Conservation (phyloP, 2,113 vertebrate genomes). For the Porphyrio hochstetteri region DNA sequence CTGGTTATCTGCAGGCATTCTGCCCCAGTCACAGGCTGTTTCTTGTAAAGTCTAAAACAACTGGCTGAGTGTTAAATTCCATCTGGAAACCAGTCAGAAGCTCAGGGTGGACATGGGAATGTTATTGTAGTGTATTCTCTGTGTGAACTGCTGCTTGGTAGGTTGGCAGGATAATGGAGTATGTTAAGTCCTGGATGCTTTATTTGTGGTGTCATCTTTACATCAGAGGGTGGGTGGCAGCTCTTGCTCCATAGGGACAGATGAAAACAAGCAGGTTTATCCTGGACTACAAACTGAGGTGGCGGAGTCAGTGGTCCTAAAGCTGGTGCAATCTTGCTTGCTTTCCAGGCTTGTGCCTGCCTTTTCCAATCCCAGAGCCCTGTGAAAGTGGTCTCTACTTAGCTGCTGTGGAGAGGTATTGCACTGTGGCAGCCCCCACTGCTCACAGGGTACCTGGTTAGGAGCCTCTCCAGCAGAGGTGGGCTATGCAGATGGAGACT, state of each 20-base stretch:
- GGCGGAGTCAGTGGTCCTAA: not conserved
- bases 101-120: not conserved
- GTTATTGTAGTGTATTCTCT: not conserved
- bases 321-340: not conserved
- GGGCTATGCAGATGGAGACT: not conserved
- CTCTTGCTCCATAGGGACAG: not conserved
- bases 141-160: not conserved
- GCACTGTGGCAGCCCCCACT: rapidly evolving
- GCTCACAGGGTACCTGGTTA: rapidly evolving
- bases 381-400: not conserved
- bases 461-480: not conserved
- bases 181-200: not conserved
- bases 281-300: not conserved
- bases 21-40: not conserved
- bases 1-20: not conserved
- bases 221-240: not conserved
- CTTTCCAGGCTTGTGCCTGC: not conserved
- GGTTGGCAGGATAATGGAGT: not conserved
- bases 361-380: not conserved
- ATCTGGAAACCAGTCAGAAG: not conserved
- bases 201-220: not conserved
- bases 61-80: not conserved
- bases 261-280: not conserved
- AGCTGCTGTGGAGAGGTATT: not conserved
- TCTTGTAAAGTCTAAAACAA: not conserved